phyloP scores from a whole-genome alignment of 2,888 invertebrate species.

The Clitarchus hookeri region DNA sequence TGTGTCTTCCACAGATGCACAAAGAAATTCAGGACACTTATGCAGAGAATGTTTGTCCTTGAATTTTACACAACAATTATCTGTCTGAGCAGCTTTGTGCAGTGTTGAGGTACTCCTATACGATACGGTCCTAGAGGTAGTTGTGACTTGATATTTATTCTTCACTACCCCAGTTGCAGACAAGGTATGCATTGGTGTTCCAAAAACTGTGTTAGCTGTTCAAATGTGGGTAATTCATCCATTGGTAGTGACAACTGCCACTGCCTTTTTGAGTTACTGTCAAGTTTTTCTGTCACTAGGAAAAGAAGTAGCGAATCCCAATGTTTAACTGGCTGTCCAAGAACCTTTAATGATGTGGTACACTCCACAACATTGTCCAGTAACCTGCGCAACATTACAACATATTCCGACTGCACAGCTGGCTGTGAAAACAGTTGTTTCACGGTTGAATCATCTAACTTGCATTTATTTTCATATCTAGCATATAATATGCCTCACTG shows the following conservation, averaged over 20 bases:
- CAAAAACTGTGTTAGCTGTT: neutral
- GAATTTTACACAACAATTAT: neutral
- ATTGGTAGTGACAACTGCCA: neutral
- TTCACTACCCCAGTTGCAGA: neutral
- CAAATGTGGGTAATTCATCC: too few relatives aligned
- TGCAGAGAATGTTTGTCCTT: neutral
- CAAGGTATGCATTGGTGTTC: neutral
- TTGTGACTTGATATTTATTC: neutral
- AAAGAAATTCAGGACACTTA: neutral
- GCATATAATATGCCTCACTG: neutral
- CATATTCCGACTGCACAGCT: neutral
- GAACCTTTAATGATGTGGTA: neutral
- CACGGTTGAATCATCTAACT: neutral
- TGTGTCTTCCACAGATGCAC: neutral
- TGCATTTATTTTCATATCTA: too few relatives aligned
- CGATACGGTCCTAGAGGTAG: too few relatives aligned
- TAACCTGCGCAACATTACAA: neutral
- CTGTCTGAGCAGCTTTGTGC: neutral
- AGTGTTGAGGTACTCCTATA: neutral
- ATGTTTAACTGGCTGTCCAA: too few relatives aligned
- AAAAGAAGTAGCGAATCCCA: neutral
- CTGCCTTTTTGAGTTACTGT: neutral
- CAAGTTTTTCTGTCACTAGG: neutral
- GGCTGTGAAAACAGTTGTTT: neutral
- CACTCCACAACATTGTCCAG: neutral